Conservation (phyloP, 2,113 vertebrate species). For the Erythrolamprus reginae region DNA sequence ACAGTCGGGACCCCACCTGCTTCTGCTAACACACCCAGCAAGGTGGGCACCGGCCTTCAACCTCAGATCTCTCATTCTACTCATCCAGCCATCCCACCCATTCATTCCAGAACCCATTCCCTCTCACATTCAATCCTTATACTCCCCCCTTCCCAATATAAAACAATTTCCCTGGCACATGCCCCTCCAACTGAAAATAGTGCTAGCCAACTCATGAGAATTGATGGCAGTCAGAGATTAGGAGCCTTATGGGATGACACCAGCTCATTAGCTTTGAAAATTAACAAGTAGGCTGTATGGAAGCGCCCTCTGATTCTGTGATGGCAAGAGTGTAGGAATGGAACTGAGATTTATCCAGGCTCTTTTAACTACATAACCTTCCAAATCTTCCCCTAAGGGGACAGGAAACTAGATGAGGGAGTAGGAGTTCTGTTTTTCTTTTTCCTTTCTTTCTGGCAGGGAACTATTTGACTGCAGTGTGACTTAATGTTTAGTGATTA, state of each 20-base stretch:
- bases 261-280: not conserved
- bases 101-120: too few relatives aligned
- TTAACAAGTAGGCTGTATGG: not conserved
- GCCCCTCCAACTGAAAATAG: not conserved
- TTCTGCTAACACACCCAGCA: too few relatives aligned
- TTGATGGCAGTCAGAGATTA: not conserved
- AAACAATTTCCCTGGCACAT: too few relatives aligned
- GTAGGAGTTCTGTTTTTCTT: not conserved
- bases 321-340: not conserved
- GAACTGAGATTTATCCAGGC: not conserved
- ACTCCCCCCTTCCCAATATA: too few relatives aligned
- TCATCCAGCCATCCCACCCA: too few relatives aligned
- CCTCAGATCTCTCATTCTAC: too few relatives aligned
- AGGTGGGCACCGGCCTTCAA: too few relatives aligned
- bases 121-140: too few relatives aligned
- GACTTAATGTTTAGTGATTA: not conserved
- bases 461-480: not conserved
- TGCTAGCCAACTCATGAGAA: not conserved
- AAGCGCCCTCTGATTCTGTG: not conserved
- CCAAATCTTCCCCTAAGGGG: not conserved
- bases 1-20: too few relatives aligned
- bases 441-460: not conserved
- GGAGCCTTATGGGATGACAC: not conserved
- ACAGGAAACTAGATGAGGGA: not conserved
- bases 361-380: not conserved